Conservation (phyloP, 2,797 vertebrate genomes). For the Tragelaphus oryx region DNA sequence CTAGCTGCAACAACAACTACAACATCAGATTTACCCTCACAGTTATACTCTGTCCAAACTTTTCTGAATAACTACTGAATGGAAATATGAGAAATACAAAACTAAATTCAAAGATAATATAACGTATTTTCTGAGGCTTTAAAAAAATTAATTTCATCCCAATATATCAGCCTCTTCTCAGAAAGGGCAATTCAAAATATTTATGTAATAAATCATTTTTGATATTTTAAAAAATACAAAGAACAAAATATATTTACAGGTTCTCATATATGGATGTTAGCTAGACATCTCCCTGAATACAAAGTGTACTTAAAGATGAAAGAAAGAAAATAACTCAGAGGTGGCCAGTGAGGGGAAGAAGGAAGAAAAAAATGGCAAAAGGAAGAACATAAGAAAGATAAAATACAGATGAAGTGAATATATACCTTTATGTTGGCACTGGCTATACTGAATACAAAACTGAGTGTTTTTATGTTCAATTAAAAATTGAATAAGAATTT, state of each 20-base stretch:
- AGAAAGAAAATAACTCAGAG: not conserved
- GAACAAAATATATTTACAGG: not conserved
- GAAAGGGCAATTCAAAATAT: not conserved
- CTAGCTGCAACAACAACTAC: not conserved
- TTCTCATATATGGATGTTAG: not conserved
- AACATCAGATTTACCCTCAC: not conserved
- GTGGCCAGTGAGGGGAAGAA: not conserved
- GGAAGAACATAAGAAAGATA: not conserved
- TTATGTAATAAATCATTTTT: not conserved
- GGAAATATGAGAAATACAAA: not conserved
- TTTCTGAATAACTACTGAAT: not conserved
- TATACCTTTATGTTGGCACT: not conserved
- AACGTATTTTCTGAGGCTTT: not conserved
- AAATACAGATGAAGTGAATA: not conserved
- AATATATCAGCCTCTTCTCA: not conserved
- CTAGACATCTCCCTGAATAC: not conserved
- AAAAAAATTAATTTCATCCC: conserved; percentile 7
- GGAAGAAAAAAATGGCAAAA: not conserved
- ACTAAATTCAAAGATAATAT: conserved; percentile 7
- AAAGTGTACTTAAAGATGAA: not conserved
- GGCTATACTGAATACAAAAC: not conserved
- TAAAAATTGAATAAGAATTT: not conserved
- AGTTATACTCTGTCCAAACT: not conserved
- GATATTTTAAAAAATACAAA: not conserved
- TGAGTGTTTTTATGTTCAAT: not conserved